Evolutionary conservation across 2,888 invertebrate genomes (phyloP), one percentile per base, ranked within the genome.

Genomic region (Spodoptera exigua): DNA sequence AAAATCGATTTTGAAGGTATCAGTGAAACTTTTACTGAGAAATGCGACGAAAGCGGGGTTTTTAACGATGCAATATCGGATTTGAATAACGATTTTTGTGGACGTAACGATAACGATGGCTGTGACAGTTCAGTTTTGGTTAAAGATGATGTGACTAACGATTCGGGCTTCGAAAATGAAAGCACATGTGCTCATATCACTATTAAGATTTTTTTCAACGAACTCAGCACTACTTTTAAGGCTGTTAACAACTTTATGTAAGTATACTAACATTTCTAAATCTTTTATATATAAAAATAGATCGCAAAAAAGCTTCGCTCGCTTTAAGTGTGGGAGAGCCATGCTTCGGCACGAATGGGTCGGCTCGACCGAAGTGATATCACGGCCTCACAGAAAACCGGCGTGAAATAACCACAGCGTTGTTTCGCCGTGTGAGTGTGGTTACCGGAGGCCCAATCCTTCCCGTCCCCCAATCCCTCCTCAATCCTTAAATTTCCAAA

Each of bases 231-330:
- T 0, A 68, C 83, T 0, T 83, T 89, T 7, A 80, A 78, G 16
- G 21, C 52, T 0, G 77, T 88, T 10, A 79, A 81, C 35, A 46
- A 57, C 1, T 89, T 88, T 61, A 76, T 89, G 91, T 91, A 70
- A 89, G 91, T 89, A 81, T 60, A 17, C 12, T 13, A 13, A 37
- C 12, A 35, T 3, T 35, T 35, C 12, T 35, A 35, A 12, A 11
- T 35, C 2, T 35, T 12, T n/a, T n/a, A n/a, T n/a, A n/a, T n/a
- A n/a, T n/a, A n/a, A n/a, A n/a, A n/a, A n/a, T n/a, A n/a, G n/a
- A n/a, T n/a, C n/a, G n/a, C n/a, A n/a, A n/a, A n/a, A n/a, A n/a
- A n/a, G n/a, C n/a, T n/a, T n/a, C n/a, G n/a, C n/a, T n/a, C n/a
- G n/a, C n/a, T n/a, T n/a, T n/a, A n/a, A n/a, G n/a, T n/a, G n/a